These are phyloP conservation scores for Aphelenchoides avenae DNA, from an alignment of 1,140 invertebrate genomes.

Conservation along the genomic window DNA sequence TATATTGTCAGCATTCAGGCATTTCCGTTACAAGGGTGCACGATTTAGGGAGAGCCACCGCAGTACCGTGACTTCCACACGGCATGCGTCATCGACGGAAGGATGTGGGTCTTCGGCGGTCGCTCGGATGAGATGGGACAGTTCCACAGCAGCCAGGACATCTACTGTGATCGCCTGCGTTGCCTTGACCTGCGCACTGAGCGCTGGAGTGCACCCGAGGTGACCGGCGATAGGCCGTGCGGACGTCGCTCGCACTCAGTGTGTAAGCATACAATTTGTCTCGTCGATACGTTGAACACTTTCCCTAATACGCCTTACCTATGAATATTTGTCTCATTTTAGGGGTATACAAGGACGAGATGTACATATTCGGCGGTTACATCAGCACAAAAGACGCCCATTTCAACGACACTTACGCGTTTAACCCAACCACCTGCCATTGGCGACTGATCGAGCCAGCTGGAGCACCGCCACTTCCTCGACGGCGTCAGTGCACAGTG, in stretches of 20 bases:
- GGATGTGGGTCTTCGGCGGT: conserved; percentile 82
- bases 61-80: conserved; percentile 80
- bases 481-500: conserved; percentile 75
- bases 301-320: conserved; percentile 19
- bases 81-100: conserved; percentile 69
- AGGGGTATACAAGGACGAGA: conserved; percentile 72
- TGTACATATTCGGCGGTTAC: conserved; percentile 83
- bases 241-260: conserved; percentile 81
- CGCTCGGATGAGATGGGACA: conserved; percentile 68
- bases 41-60: conserved; percentile 65
- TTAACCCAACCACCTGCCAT: conserved; percentile 60
- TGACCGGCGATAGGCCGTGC: conserved; percentile 66
- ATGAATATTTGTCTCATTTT: conserved; percentile 13
- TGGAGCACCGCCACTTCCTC: conserved; percentile 64
- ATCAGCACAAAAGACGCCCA: conserved; percentile 72
- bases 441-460: conserved; percentile 47
- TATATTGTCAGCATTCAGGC: conserved; percentile 56
- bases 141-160: conserved; percentile 67
- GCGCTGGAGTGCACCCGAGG: conserved; percentile 68
- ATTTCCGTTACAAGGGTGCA: background rate
- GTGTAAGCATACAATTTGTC: conserved; percentile 65
- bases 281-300: conserved; percentile 11
- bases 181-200: conserved; percentile 71
- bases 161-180: conserved; percentile 74
- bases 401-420: conserved; percentile 76